These are phyloP conservation scores for Plecturocebus donacophilus DNA, from an alignment of 2,113 vertebrate species.

Conservation along the genomic window DNA sequence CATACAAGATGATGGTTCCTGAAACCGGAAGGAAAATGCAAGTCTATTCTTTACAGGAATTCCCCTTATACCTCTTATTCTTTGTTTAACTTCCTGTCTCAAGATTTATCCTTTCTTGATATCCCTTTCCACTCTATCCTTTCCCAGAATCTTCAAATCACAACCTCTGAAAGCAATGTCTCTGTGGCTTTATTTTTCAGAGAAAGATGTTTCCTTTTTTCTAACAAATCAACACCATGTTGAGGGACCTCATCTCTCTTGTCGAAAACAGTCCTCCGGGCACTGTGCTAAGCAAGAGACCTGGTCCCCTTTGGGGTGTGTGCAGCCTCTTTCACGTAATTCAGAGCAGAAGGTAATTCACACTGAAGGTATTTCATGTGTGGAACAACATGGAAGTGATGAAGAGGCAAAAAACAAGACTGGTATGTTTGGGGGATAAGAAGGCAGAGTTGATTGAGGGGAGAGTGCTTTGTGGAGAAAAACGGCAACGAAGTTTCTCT, in stretches of 20 bases:
- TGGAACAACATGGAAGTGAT: background rate
- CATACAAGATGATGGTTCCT: fast-evolving
- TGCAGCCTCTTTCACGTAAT: background rate
- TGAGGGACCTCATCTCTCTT: background rate
- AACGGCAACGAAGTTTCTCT: background rate
- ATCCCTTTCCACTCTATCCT: background rate
- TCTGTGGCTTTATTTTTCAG: background rate
- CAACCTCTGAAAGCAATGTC: background rate
- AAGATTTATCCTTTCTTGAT: background rate
- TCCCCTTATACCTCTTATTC: background rate
- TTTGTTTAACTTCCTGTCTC: background rate
- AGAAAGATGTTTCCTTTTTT: background rate
- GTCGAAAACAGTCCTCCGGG: background rate
- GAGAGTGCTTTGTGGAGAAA: background rate
- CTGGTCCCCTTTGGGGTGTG: fast-evolving
- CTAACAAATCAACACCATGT: background rate
- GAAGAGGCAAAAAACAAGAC: background rate
- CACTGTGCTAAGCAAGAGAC: background rate
- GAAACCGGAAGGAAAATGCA: background rate
- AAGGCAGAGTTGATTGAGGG: background rate
- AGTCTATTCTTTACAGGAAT: background rate
- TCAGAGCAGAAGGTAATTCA: background rate
- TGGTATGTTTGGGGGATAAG: background rate
- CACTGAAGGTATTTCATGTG: background rate
- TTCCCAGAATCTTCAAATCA: background rate